Base-by-base conservation (phyloP, 2,888 invertebrate species). In the Macrosiphum euphorbiae region DNA sequence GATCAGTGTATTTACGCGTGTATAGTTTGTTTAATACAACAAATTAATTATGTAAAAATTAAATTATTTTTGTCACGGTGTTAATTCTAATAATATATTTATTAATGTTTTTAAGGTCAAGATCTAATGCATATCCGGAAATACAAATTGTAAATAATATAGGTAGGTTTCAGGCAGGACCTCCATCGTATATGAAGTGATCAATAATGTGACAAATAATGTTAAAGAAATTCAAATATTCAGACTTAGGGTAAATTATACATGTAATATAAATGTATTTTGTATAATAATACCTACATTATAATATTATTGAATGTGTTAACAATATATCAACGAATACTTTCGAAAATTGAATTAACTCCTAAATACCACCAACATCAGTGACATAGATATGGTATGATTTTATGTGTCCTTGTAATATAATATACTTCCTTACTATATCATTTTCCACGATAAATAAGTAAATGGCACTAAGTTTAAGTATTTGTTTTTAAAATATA, bases 31-130 rank as follows among this genome's bases (percentile, higher is more conserved):
- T 20, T 41, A 78, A 78, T 78, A 20, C n/a, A 24, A n/a, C 7
- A 87, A 87, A 87, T 50, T 50, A 88, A 88, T 55, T 58, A 28
- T 55, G 5, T 0, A 58, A 26, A 88, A 7, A 13, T 67, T 61
- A 8, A 47, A 47, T 90, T 90, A 90, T 90, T 90, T 90, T 47
- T 44, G 28, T 90, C 89, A 90, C 89, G 89, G n/a, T 8, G 24
- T n/a, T 47, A 20, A 20, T 67, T 47, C 20, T n/a, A 78, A 47
- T 20, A 78, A 61, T 28, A 61, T 28, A 67, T 3, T n/a, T 7
- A 10, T 50, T 67, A 13, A 55, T 55, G 16, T 84, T 52, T 52
- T 84, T 90, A 52, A 90, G 90, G 90, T 84, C 90, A 28, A 78
- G 7, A 5, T 35, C 35, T 67, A 47, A 47, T 47, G 1, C 47